These are phyloP conservation scores for Drosophila fulvimacula DNA, from an alignment of 2,888 invertebrate genomes.

Conservation along the genomic window DNA sequence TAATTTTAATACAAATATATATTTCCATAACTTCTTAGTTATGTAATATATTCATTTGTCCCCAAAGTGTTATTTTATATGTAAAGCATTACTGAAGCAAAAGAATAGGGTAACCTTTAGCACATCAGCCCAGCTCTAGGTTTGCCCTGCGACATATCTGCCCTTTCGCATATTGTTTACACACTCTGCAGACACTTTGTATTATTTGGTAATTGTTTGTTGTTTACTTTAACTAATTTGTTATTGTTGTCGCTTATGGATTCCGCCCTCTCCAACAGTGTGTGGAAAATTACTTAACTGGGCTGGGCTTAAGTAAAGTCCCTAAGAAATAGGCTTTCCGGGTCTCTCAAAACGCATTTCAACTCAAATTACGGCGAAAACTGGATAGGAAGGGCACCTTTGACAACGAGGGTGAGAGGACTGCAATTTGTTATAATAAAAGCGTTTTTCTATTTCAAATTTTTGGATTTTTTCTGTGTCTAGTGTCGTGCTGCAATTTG, in stretches of 20 bases:
- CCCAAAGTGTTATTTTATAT: too few relatives aligned
- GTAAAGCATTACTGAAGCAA: not conserved
- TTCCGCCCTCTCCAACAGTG: slow-evolving; percentile 1
- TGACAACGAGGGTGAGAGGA: not conserved
- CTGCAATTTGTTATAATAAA: slow-evolving; percentile 58
- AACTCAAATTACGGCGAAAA: slow-evolving; percentile 26
- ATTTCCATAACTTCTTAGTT: too few relatives aligned
- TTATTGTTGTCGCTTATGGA: slow-evolving; percentile 32
- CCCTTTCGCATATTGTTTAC: slow-evolving; percentile 38
- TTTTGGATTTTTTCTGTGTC: slow-evolving; percentile 14
- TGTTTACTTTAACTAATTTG: slow-evolving; percentile 55
- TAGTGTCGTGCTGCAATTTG: slow-evolving; percentile 53
- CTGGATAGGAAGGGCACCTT: not conserved
- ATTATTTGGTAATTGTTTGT: slow-evolving; percentile 41
- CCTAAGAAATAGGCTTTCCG: slow-evolving; percentile 26
- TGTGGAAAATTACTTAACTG: slow-evolving; percentile 13
- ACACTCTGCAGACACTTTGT: slow-evolving; percentile 34
- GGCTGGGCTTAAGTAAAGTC: slow-evolving; percentile 1
- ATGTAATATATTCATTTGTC: too few relatives aligned
- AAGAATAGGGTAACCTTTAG: slow-evolving; percentile 11
- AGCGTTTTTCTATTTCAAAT: slow-evolving; percentile 35
- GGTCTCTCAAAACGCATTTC: slow-evolving; percentile 18
- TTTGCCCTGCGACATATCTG: slow-evolving; percentile 25
- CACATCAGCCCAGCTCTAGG: not conserved
- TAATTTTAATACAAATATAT: too few relatives aligned